Evolutionary conservation across 2,888 invertebrate genomes (phyloP), one percentile per base, ranked within the genome.

Genomic region (Ctenicera cuprea): DNA sequence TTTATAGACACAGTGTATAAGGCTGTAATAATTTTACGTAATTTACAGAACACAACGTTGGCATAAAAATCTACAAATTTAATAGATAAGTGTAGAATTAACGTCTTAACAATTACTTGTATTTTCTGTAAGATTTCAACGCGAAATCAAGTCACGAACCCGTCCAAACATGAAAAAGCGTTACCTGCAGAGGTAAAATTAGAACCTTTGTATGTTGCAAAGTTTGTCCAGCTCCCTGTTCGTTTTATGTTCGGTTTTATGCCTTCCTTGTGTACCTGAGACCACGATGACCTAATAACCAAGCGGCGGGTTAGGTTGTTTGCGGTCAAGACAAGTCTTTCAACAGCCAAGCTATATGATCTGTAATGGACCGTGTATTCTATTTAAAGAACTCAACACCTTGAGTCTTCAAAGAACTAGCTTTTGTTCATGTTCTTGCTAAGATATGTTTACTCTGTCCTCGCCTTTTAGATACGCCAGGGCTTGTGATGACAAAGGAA

Each of bases 211-310:
- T 26, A 54, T 20, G 30, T 22, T 14, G 20, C 54, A n/a, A 54
- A 54, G 54, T 54, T 54, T n/a, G 30, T n/a, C 30, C n/a, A 30
- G 26, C 22, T 37, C 57, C 18, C 16, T 57, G 57, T 8, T 37
- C n/a, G 57, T 16, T 57, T 37, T 16, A 57, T 18, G 12, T 37
- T 11, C 37, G n/a, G 37, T 37, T 57, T 57, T 57, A 57, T 57
- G 37, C 16, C 11, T 57, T 54, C 54, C 54, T 54, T 54, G 54
- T 54, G 14, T 59, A 59, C 59, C 59, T 59, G 59, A 59, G 59
- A 71, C 71, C 38, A 48, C 18, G 63, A 71, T 71, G 71, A 71
- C 64, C 71, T 64, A 71, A 71, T 71, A 71, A 71, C 71, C 33
- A 63, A 45, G 18, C 54, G 57, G 37, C 26, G 41, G 50, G 43